These are phyloP conservation scores for Typhlomys cinereus DNA, from an alignment of 2,113 vertebrate genomes.

Conservation along the genomic window DNA sequence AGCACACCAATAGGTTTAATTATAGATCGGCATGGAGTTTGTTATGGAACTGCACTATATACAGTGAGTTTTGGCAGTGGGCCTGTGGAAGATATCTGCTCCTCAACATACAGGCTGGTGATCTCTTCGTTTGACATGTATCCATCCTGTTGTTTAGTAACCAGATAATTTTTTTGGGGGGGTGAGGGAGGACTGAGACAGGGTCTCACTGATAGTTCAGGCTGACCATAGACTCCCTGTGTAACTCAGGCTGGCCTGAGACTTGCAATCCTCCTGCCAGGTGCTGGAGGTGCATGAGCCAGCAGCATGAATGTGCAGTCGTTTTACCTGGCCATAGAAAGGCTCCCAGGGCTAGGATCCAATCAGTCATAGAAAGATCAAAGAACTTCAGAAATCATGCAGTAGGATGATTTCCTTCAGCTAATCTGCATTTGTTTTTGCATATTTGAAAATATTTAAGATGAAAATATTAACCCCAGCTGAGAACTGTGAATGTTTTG, in stretches of 20 bases:
- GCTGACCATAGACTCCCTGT: background rate
- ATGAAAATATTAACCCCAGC: background rate
- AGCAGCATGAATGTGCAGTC: too few relatives aligned
- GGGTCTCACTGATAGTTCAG: too few relatives aligned
- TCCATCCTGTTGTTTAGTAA: background rate
- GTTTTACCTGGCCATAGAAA: background rate
- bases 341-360: background rate
- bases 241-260: background rate
- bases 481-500: constrained; percentile 42
- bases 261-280: background rate
- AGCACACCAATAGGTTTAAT: background rate
- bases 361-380: background rate
- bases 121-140: background rate
- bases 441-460: constrained; percentile 26
- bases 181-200: background rate
- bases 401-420: background rate
- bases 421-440: constrained; percentile 21
- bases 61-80: background rate
- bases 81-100: background rate
- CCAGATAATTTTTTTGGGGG: background rate
- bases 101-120: background rate
- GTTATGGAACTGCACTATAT: background rate
- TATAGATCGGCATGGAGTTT: background rate
- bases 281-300: background rate
- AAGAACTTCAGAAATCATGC: constrained; percentile 23